Conservation (phyloP, 2,797 vertebrate genomes). For the Sebastes diploproa region DNA sequence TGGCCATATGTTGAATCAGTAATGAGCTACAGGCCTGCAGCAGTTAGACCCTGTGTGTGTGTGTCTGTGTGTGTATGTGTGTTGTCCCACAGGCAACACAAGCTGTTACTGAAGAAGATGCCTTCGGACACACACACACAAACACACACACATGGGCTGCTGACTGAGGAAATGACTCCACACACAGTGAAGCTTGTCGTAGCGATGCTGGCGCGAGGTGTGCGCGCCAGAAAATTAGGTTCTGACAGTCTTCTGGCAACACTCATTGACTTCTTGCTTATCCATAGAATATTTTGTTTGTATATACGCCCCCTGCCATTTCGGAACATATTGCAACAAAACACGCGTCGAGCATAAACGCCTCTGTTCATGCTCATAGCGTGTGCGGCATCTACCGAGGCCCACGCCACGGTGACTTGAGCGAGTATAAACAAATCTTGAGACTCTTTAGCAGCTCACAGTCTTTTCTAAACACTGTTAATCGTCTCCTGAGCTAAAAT, state of each 20-base stretch:
- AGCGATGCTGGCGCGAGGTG: too few relatives aligned
- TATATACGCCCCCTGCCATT: too few relatives aligned
- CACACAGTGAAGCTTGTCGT: background rate
- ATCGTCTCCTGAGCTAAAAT: background rate
- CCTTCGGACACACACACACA: slow-evolving; percentile 47
- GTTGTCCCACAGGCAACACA: slow-evolving; percentile 71
- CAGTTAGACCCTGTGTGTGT: slow-evolving; percentile 36
- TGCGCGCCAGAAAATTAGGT: rapidly evolving
- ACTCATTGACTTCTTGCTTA: too few relatives aligned
- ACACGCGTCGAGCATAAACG: too few relatives aligned
- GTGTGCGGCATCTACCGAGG: too few relatives aligned
- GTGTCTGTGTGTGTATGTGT: slow-evolving; percentile 17
- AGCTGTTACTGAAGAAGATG: slow-evolving; percentile 66
- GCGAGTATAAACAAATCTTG: too few relatives aligned
- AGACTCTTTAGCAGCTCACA: background rate
- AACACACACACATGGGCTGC: background rate
- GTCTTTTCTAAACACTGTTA: background rate
- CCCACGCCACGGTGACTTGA: too few relatives aligned
- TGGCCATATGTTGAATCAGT: slow-evolving; percentile 66
- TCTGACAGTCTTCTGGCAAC: too few relatives aligned
- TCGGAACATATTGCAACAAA: too few relatives aligned
- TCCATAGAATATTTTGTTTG: too few relatives aligned
- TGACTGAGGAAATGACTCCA: slow-evolving; percentile 9
- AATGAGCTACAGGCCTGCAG: slow-evolving; percentile 66
- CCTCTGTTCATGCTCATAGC: too few relatives aligned